Percentiles rank a stretch among this genome's conserved stretches.
phyloP scores from a whole-genome alignment of 2,888 invertebrate genomes.

The Habroteleia sp. region DNA sequence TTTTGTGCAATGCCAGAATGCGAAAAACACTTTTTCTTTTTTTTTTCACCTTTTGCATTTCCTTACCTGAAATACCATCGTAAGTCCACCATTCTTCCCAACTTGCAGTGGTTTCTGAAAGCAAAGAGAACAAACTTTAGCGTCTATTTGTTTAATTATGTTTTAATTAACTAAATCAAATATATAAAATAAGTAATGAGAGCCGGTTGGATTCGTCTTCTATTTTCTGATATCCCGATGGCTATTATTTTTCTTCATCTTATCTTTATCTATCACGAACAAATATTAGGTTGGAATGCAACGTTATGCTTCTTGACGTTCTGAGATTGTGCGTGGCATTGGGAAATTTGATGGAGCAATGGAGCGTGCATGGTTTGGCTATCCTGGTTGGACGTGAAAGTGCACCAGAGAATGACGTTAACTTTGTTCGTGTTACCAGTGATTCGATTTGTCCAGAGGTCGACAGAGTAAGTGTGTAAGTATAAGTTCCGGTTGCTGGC shows the following conservation, averaged over 20 bases:
- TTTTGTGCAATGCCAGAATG: conserved; percentile 30
- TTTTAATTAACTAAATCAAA: background rate
- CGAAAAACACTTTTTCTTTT: conserved; percentile 19
- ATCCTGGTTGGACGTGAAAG: conserved; percentile 47
- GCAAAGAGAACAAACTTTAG: conserved; percentile 65
- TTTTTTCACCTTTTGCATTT: conserved; percentile 4
- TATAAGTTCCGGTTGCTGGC: conserved; percentile 59
- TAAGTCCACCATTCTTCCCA: conserved; percentile 96
- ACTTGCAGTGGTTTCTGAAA: conserved; percentile 88
- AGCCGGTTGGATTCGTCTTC: background rate
- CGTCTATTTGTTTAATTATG: background rate
- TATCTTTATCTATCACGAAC: conserved; percentile 10
- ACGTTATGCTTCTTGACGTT: conserved; percentile 45
- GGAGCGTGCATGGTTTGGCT: conserved; percentile 41
- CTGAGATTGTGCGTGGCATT: conserved; percentile 58
- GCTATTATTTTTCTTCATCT: background rate
- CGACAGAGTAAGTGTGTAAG: conserved; percentile 63
- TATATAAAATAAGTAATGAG: background rate
- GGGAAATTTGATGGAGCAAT: conserved; percentile 54
- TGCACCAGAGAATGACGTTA: conserved; percentile 66
- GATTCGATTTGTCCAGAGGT: conserved; percentile 77
- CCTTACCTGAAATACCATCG: conserved; percentile 90
- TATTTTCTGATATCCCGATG: background rate
- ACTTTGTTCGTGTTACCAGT: conserved; percentile 75
- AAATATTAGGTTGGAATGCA: conserved; percentile 24